Evolutionary conservation across 2,113 vertebrate genomes (phyloP), one percentile per base, ranked within the genome.

Genomic region (Daubentonia madagascariensis): DNA sequence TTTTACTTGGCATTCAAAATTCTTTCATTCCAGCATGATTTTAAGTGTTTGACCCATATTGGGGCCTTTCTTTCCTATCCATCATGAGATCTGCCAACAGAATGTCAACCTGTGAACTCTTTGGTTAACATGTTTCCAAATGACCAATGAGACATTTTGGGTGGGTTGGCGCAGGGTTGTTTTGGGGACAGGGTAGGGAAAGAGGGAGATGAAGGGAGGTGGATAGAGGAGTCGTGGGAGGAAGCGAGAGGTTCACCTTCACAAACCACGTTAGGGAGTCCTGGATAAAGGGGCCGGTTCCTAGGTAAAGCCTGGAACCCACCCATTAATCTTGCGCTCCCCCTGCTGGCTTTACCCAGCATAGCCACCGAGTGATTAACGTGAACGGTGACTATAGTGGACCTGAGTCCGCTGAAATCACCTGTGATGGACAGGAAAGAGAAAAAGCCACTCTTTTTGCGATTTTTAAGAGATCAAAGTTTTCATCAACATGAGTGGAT

Each of bases 251-350:
- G 13, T 73, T 78, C 22, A 4, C 5, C 28, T 54, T n/a, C 43
- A n/a, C 18, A 7, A 40, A 52, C 20, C 12, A 1, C n/a, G 4
- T 2, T 57, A 37, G 30, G 16, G 75, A 8, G 63, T 70, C 20
- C 48, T 3, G 3, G 25, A 4, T 1, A 1, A 3, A 57, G 59
- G 8, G 37, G 67, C 52, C 8, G 3, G 50, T 9, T n/a, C 22
- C 25, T 12, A 9, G 32, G 59, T 5, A 4, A 73, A 11, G 3
- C 16, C 87, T 45, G 86, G 85, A 92, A 10, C 23, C 30, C 76
- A 78, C 95, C 79, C 90, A 59, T 86, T 94, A 89, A 85, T 52
- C 94, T 93, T 17, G 96, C 3, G 20, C 97, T 63, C 95, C 94
- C 96, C 84, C 97, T 98, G 87, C 95, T 96, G 98, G 97, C n/a